Base-by-base conservation (phyloP, 2,888 invertebrate genomes). In the Carpatolechia fugitivella region DNA sequence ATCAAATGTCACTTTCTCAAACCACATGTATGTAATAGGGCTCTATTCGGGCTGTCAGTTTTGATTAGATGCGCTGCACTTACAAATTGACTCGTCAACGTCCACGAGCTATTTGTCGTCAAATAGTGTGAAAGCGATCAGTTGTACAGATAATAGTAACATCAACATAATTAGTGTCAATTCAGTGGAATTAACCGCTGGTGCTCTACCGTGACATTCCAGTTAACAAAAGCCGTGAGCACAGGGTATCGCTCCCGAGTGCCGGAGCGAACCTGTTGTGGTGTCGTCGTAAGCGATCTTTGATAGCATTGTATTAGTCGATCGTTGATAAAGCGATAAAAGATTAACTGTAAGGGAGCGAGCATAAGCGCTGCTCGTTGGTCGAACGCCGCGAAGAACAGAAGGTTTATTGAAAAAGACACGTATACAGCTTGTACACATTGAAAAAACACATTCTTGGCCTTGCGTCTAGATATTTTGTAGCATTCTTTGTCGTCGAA, bases 241-340 rank as follows among this genome's bases (percentile, higher is more conserved):
- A 58, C 60, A 62, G 58, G 60, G 54, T 53, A 55, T 49, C 59
- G 63, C 62, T 66, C 58, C 64, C 59, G 60, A 59, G 58, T 57
- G 24, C 29, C 44, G 62, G 58, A n/a, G n/a, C n/a, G n/a, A 56
- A 62, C 62, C 59, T 63, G 51, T 60, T 60, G 65, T 66, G 57
- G 60, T 3, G 24, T 24, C 24, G 24, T 24, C 3, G 24, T 24
- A 24, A 24, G 58, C 58, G 68, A 68, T 69, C 62, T 56, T 62
- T 46, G 81, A 80, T 81, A 80, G 71, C 79, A 82, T 80, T 82
- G 78, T 81, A 65, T 59, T 52, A 64, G 63, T 64, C 69, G 76
- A 79, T 52, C 65, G 63, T 63, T 69, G 76, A 79, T 80, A 71
- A 64, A 69, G 69, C 70, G 74, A 79, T 79, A 80, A 72, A 70